Evolutionary conservation across 2,888 invertebrate species (phyloP), one percentile per base, ranked within the genome.

Genomic region (Meandrusa payeni): DNA sequence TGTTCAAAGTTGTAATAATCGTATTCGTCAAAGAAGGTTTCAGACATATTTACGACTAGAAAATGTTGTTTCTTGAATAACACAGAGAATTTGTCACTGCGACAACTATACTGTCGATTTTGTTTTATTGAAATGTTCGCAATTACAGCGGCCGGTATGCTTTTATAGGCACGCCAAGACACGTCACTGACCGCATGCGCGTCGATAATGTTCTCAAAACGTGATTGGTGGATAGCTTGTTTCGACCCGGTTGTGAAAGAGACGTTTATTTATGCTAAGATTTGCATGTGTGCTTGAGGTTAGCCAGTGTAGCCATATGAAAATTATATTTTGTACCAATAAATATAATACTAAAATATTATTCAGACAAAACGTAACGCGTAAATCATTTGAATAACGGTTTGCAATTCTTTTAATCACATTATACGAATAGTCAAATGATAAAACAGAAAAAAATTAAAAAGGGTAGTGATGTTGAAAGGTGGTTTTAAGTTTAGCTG

Each of bases 1-100:
- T 95, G 93, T 62, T 96, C 96, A 81, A 94, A 97, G 85, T 97
- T 97, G 90, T 95, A 97, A 73, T 96, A 95, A 72, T 97, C 97
- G 91, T 96, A 96, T 72, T 96, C 93, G 87, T 97, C 97, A 76
- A 94, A 93, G 87, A 94, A 92, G 63, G 90, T 89, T 82, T 95
- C 95, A 67, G 95, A 95, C 95, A 95, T 95, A 74, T 81, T 90
- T 82, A 61, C 54, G 55, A 66, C 63, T 71, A 63, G 47, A 50
- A 32, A 54, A 55, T 55, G 42, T 57, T 57, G 50, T 60, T 64
- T 62, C 55, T 52, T 54, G 50, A 62, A 53, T 50, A 48, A 49
- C 49, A 68, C 66, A 61, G 56, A 55, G 53, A 62, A 61, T 58
- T 58, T 58, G 57, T 66, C 55, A 61, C 57, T 51, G 60, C 64